phyloP scores from a whole-genome alignment of 2,888 invertebrate genomes.

The Galerucella calmariensis region DNA sequence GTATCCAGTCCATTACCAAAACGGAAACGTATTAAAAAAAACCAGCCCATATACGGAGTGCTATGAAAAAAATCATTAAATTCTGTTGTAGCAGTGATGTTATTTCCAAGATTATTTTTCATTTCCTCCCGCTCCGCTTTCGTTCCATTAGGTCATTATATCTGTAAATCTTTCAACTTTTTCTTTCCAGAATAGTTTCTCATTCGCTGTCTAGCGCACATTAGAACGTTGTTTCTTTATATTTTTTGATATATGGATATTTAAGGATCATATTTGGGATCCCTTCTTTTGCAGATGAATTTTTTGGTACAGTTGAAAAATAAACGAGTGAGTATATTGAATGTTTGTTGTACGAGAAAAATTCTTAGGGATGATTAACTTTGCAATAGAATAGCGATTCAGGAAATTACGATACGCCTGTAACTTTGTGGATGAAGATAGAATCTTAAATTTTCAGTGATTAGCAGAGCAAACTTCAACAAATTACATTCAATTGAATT shows the following conservation, averaged over 20 bases:
- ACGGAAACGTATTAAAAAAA: too few species aligned
- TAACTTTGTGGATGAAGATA: too few species aligned
- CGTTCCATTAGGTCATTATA: constrained; percentile 27
- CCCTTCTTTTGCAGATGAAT: neutral
- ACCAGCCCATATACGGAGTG: neutral
- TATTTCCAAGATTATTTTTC: constrained; percentile 16
- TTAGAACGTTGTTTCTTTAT: constrained; percentile 18
- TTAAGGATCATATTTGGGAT: constrained; percentile 4
- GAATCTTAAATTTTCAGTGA: too few species aligned
- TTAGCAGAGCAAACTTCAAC: too few species aligned
- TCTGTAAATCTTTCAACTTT: constrained; percentile 21
- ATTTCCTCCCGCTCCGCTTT: neutral
- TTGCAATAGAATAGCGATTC: too few species aligned
- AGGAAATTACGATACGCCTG: too few species aligned
- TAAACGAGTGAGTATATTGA: neutral
- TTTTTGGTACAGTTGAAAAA: neutral
- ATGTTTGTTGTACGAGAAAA: neutral
- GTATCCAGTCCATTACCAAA: too few species aligned
- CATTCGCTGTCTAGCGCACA: constrained; percentile 21
- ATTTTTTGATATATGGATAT: constrained; percentile 18
- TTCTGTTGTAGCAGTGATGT: neutral
- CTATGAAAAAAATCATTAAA: neutral
- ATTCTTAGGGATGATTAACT: too few species aligned
- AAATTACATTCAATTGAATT: too few species aligned
- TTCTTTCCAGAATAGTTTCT: constrained; percentile 17